Base-by-base conservation (phyloP, 2,797 vertebrate genomes). In the Myotis vivesi region DNA sequence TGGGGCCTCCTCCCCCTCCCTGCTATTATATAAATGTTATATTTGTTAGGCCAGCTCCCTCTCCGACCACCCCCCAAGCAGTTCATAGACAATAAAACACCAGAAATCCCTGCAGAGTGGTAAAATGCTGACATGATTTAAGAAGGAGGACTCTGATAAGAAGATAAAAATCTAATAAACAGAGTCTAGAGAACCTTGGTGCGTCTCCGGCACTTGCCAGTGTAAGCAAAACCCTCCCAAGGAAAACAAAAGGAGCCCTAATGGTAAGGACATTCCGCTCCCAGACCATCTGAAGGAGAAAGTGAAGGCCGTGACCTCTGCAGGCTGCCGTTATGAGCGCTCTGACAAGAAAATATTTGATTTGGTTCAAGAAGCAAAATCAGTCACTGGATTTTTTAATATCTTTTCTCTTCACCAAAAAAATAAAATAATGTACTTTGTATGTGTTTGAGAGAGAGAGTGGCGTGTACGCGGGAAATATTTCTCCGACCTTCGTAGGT, bases 91-190 rank as follows among this genome's bases (percentile, higher is more conserved):
- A 99, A 98, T 98, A 99, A 98, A 98, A 98, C 98, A 98, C 98
- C 97, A 98, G 97, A 97, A 98, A 98, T 98, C 98, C 98, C 98
- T 87, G 96, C 98, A 98, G 98, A 98, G 98, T 98, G 98, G 97
- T 98, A 98, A 98, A 98, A 98, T 96, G 98, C 98, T 98, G 98
- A 98, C 98, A 98, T 98, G 98, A 98, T 98, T 98, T 98, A 98
- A 98, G 98, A 97, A 98, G 98, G 98, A 98, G 98, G 98, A 98
- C 98, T 98, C 98, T 98, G 98, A 98, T 98, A 98, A 98, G 98
- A 98, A 98, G 98, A 98, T 98, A 98, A 98, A 98, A 98, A 98
- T 98, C 98, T 98, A 98, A 98, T 98, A 99, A 98, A 98, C 98
- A 98, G 98, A 98, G 98, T 98, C 98, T 98, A 96, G 98, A 98